Evolutionary conservation across 2,113 vertebrate genomes (phyloP).

Genomic region (Alectura lathami): DNA sequence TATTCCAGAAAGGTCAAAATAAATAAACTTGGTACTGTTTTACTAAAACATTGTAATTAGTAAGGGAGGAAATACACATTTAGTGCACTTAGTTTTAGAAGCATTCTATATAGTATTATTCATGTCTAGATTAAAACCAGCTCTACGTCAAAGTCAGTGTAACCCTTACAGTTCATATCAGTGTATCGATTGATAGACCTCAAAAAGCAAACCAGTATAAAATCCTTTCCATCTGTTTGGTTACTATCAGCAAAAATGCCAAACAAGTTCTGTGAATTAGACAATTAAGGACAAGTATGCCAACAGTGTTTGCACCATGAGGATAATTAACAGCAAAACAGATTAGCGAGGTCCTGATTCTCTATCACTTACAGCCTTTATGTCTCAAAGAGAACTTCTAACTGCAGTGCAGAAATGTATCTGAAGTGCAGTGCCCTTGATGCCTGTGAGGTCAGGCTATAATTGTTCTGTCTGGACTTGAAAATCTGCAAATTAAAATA

Average conservation of each 20-base stretch:
- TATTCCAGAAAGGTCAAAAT: background rate
- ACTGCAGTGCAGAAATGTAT: background rate
- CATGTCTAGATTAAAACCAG: background rate
- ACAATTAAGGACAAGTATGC: background rate
- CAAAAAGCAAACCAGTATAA: background rate
- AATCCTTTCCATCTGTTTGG: background rate
- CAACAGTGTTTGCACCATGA: background rate
- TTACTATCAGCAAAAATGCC: background rate
- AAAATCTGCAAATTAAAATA: background rate
- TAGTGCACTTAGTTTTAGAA: background rate
- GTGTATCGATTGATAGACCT: background rate
- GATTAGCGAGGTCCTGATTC: background rate
- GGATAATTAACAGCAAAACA: background rate
- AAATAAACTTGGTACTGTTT: background rate
- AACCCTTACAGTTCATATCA: background rate
- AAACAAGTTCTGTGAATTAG: background rate
- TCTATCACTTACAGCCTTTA: background rate
- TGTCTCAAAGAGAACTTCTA: background rate
- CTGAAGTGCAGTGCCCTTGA: rapidly evolving
- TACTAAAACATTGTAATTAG: background rate
- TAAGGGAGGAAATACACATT: background rate
- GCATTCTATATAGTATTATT: background rate
- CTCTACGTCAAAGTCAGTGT: background rate
- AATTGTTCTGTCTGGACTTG: rapidly evolving
- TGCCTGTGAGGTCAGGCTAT: background rate